phyloP scores from a whole-genome alignment of 1,140 invertebrate genomes.

The Nylanderia fulva region DNA sequence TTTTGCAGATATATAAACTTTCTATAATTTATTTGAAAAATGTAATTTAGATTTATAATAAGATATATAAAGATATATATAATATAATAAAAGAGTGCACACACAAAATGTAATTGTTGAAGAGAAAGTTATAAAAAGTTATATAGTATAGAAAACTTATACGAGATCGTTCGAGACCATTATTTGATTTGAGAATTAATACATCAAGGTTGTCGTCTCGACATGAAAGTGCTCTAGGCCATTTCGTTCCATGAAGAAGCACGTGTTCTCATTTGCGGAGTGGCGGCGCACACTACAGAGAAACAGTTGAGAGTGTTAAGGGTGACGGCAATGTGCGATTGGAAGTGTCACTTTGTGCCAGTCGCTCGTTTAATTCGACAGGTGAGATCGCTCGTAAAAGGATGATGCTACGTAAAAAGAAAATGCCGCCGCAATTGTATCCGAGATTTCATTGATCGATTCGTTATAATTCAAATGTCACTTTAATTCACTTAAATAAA shows the following conservation, averaged over 20 bases:
- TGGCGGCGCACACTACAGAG: slow-evolving; percentile 27
- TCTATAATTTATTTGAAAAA: neutral
- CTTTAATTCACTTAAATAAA: neutral
- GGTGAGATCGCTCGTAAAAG: slow-evolving; percentile 45
- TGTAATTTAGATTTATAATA: too few relatives aligned
- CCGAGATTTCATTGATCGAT: slow-evolving; percentile 29
- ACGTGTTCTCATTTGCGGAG: slow-evolving; percentile 46
- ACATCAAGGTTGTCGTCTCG: slow-evolving; percentile 31
- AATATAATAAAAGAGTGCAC: too few relatives aligned
- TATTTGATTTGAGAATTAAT: slow-evolving; percentile 25
- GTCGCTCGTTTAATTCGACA: slow-evolving; percentile 55
- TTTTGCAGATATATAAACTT: neutral
- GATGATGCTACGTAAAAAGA: slow-evolving; percentile 34
- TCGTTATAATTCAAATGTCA: slow-evolving; percentile 4
- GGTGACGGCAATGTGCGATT: slow-evolving; percentile 40
- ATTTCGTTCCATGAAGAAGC: slow-evolving; percentile 36
- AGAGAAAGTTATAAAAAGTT: neutral
- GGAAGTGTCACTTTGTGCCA: slow-evolving; percentile 50
- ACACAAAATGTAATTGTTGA: neutral
- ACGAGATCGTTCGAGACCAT: too few relatives aligned
- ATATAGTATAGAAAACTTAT: neutral
- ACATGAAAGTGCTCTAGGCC: neutral
- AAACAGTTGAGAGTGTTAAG: slow-evolving; percentile 37
- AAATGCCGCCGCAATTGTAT: slow-evolving; percentile 35
- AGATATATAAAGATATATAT: too few relatives aligned